Conservation (phyloP, 2,888 invertebrate species). For the Meiosimyza platycephala region DNA sequence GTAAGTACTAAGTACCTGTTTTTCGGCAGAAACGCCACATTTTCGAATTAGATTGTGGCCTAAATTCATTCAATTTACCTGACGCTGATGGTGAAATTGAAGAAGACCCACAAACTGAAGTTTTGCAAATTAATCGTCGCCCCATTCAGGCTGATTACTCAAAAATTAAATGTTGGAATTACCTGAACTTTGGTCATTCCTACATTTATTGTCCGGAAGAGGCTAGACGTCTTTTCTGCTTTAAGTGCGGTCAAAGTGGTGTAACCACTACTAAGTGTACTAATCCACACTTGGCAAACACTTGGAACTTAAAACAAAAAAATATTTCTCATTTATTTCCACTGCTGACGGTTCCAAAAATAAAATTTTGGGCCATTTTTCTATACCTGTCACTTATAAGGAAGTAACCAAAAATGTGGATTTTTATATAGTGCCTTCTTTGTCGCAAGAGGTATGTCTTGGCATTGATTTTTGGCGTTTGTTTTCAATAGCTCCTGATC, state of each 20-base stretch:
- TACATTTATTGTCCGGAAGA: conserved; percentile 22
- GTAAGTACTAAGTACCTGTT: too few species aligned
- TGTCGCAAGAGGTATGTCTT: background rate
- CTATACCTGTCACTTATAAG: background rate
- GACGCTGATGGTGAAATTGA: background rate
- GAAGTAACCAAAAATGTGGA: background rate
- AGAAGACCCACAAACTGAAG: background rate
- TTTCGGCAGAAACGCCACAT: background rate
- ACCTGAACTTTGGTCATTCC: background rate
- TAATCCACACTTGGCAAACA: conserved; percentile 18
- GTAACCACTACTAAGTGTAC: conserved; percentile 18
- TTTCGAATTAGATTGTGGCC: background rate
- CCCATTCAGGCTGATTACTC: background rate
- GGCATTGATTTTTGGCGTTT: background rate
- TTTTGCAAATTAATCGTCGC: background rate
- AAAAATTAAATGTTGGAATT: conserved; percentile 24
- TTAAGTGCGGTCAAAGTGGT: conserved; percentile 21
- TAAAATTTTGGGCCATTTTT: background rate
- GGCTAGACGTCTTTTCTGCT: conserved; percentile 1
- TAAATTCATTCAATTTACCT: background rate
- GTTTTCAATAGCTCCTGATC: background rate
- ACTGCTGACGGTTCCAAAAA: background rate
- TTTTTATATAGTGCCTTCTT: conserved; percentile 8
- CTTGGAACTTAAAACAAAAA: background rate
- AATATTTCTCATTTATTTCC: too few species aligned